Evolutionary conservation across 2,797 vertebrate species (phyloP), one percentile per base, ranked within the genome.

Genomic region (Apodemus agrarius): DNA sequence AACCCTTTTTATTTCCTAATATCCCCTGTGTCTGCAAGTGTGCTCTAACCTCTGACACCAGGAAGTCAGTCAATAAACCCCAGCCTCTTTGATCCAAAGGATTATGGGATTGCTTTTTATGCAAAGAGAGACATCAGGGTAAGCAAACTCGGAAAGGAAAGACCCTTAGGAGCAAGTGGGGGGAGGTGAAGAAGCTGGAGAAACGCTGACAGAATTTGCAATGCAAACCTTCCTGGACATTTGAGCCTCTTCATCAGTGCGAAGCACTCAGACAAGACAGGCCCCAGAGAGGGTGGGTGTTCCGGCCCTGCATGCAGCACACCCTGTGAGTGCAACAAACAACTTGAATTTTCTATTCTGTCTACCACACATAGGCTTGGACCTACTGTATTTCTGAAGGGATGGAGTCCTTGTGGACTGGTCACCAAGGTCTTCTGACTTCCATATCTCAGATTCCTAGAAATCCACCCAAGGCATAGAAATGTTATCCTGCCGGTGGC

Each of bases 91-190:
- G 96, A 97, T 97, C 97, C 86, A 0, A 4, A 14, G 69, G 97
- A 98, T 98, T 97, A 98, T 96, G 89, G 82, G 79, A 93, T 97
- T 98, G 98, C 49, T 98, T 80, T 97, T 96, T 91, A 97, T 75
- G 29, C 94, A 97, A 98, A 98, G 72, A 85, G 61, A 96, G 97
- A 97, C 95, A 96, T 96, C 78, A 90, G 94, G 59, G 78, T 90
- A 96, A 98, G 96, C 91, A 98, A 98, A 97, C 91, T 92, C 3
- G 9, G 93, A 93, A 84, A 67, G 24, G 46, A 96, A 95, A 97
- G 92, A 61, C 21, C 95, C 63, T 90, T 40, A 3, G 96, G 94
- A 97, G 89, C 78, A 88, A 43, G 67, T 43, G 80, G 3, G 0
- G 0, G 0, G 0, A 1, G 46, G 94, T 98, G 97, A 95, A 72